Percentiles rank a stretch among this genome's conserved stretches.
Conservation (phyloP, 1,140 invertebrate species). For the Trachymyrmex septentrionalis region DNA sequence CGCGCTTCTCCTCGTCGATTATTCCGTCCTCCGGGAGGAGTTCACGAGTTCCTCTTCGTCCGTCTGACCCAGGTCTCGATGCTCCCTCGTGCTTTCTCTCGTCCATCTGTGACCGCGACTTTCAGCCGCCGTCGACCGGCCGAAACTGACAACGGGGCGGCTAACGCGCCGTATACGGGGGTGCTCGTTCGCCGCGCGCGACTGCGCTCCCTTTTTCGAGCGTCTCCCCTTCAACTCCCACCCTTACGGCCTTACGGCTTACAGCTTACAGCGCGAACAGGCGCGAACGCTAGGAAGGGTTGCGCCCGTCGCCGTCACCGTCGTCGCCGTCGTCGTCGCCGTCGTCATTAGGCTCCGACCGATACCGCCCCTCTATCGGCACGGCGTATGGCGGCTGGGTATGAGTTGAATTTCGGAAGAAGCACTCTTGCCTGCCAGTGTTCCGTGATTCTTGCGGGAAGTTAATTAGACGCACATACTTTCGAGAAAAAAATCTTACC, state of each 20-base stretch:
- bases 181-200: slow-evolving; percentile 69
- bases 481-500: background rate
- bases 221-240: background rate
- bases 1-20: background rate
- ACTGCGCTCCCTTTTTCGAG: slow-evolving; percentile 74
- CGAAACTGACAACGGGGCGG: slow-evolving; percentile 74
- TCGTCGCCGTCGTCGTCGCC: background rate
- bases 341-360: slow-evolving; percentile 35
- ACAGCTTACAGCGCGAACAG: slow-evolving; percentile 1
- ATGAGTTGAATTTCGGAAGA: slow-evolving; percentile 33
- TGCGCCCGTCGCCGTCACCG: slow-evolving; percentile 17
- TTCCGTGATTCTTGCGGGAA: slow-evolving; percentile 9
- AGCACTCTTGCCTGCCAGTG: background rate
- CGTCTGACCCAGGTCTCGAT: background rate
- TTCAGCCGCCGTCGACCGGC: slow-evolving; percentile 77
- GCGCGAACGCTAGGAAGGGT: slow-evolving; percentile 35
- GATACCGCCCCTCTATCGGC: background rate
- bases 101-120: slow-evolving; percentile 66
- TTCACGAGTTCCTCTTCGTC: slow-evolving; percentile 16
- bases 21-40: background rate
- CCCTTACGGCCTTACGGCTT: background rate
- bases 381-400: no score
- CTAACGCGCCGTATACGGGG: slow-evolving; percentile 69
- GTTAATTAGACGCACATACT: slow-evolving; percentile 2
- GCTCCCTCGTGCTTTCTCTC: slow-evolving; percentile 47